These are phyloP conservation scores for Sapajus apella DNA, from an alignment of 2,113 vertebrate species.

Conservation along the genomic window DNA sequence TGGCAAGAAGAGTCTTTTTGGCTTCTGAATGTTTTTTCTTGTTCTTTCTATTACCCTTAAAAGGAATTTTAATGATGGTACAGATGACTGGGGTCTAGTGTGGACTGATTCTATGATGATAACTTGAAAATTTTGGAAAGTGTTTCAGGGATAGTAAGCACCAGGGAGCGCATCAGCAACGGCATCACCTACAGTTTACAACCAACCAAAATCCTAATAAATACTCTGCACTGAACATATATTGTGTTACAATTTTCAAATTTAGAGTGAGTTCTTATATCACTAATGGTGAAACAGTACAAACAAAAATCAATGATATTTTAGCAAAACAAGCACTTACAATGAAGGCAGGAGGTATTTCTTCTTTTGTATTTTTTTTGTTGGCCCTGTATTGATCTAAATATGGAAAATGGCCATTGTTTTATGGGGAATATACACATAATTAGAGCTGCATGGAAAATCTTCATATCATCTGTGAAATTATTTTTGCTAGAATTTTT, in stretches of 20 bases:
- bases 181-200: not conserved
- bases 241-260: not conserved
- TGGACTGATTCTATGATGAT: constrained; percentile 35
- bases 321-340: not conserved
- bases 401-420: not conserved
- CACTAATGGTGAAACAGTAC: not conserved
- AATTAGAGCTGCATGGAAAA: constrained; percentile 9
- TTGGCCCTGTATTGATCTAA: not conserved
- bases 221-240: not conserved
- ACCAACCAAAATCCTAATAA: not conserved
- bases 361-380: constrained; percentile 29
- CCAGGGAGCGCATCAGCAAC: not conserved
- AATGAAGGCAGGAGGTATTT: not conserved
- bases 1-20: not conserved
- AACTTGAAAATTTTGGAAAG: constrained; percentile 33
- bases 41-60: constrained; percentile 50
- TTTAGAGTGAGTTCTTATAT: constrained; percentile 14
- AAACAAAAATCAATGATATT: not conserved
- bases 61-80: constrained; percentile 5
- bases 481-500: constrained; percentile 42
- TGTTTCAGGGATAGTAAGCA: constrained; percentile 33
- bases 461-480: constrained; percentile 52
- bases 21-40: constrained; percentile 25
- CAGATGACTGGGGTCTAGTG: constrained; percentile 43
- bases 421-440: constrained; percentile 24